Conservation (phyloP, 2,113 vertebrate species). For the Salvelinus alpinus region DNA sequence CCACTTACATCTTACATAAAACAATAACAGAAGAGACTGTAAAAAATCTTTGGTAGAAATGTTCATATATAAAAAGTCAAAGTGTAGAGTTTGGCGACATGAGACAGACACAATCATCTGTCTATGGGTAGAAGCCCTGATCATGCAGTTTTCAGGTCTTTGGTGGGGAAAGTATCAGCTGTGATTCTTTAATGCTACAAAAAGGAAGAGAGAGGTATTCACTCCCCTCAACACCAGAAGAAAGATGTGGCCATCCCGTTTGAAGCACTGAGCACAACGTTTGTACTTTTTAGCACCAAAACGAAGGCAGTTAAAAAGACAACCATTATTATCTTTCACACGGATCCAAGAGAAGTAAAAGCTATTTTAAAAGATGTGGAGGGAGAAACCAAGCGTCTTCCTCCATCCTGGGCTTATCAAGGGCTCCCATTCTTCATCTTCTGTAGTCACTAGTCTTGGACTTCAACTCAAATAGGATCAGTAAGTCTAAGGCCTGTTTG, state of each 20-base stretch:
- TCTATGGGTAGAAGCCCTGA: neutral
- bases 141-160: conserved; percentile 7
- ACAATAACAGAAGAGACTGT: conserved; percentile 5
- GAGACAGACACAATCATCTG: neutral
- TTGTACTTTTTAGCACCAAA: conserved; percentile 62
- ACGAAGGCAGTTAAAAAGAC: conserved; percentile 31
- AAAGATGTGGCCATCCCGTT: conserved; percentile 27
- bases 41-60: conserved; percentile 12
- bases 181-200: conserved; percentile 27
- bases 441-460: conserved; percentile 15
- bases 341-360: conserved; percentile 3
- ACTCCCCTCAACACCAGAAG: conserved; percentile 31
- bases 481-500: conserved; percentile 15
- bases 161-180: conserved; percentile 15
- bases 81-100: neutral
- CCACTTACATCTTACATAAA: conserved; percentile 6
- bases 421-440: conserved; percentile 8
- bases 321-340: conserved; percentile 22
- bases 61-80: neutral
- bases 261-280: conserved; percentile 35
- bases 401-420: conserved; percentile 19
- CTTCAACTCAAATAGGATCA: conserved; percentile 9
- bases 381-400: conserved; percentile 15
- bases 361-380: conserved; percentile 8
- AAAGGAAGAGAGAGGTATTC: conserved; percentile 22